phyloP scores from a whole-genome alignment of 2,113 vertebrate genomes.

The Lonchura striata region DNA sequence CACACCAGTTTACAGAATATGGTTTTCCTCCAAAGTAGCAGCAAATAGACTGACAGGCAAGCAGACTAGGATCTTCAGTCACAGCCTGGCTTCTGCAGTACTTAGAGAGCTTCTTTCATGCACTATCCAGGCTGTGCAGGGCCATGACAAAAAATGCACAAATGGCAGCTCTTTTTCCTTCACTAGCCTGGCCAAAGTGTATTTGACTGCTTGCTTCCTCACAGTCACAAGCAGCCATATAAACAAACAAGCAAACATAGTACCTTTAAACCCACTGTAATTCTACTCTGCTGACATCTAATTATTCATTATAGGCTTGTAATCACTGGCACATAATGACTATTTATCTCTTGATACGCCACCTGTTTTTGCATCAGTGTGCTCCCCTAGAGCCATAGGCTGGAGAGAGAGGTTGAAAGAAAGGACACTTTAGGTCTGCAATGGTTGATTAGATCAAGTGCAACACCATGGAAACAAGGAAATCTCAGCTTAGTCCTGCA shows the following conservation, averaged over 20 bases:
- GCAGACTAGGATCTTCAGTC: background rate
- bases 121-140: background rate
- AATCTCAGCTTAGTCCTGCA: background rate
- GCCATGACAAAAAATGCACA: background rate
- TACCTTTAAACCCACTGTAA: background rate
- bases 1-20: background rate
- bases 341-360: slow-evolving; percentile 3
- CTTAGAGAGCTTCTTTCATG: background rate
- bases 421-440: background rate
- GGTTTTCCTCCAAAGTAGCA: background rate
- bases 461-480: background rate
- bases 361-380: background rate
- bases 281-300: background rate
- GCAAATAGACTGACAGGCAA: background rate
- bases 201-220: background rate
- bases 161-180: background rate
- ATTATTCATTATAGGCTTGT: background rate
- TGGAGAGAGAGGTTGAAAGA: background rate
- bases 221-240: background rate
- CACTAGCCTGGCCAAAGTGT: background rate
- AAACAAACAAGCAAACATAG: background rate
- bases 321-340: slow-evolving; percentile 4
- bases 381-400: background rate
- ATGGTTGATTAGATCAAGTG: background rate
- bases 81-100: fast-evolving